Evolutionary conservation across 2,888 invertebrate genomes (phyloP).

Genomic region (Mimachlamys varia): DNA sequence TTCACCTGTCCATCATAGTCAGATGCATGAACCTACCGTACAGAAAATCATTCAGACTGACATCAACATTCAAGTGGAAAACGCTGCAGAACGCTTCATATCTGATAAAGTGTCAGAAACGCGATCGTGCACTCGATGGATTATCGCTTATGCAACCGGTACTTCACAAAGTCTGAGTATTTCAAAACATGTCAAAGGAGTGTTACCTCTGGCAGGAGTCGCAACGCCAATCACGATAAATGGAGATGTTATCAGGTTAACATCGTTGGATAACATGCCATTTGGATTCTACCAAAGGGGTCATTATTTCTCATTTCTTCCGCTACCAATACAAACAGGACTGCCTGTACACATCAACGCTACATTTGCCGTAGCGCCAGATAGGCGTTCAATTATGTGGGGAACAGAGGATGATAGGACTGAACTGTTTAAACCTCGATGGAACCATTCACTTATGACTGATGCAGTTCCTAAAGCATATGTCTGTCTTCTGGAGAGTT

Average conservation of each 20-base stretch:
- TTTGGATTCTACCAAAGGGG: conserved; percentile 62
- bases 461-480: conserved; percentile 57
- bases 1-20: neutral
- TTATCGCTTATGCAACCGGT: conserved; percentile 60
- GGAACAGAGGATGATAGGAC: conserved; percentile 70
- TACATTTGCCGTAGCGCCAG: conserved; percentile 73
- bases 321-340: conserved; percentile 69
- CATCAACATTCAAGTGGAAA: neutral
- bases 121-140: conserved; percentile 47
- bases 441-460: conserved; percentile 58
- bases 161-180: conserved; percentile 41
- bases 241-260: conserved; percentile 12
- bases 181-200: conserved; percentile 49
- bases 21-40: neutral
- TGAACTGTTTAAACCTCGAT: conserved; percentile 45
- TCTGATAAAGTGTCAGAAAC: neutral
- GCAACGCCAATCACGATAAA: conserved; percentile 47
- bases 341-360: conserved; percentile 77
- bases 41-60: neutral
- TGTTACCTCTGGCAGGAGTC: conserved; percentile 58
- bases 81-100: neutral
- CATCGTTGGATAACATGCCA: conserved; percentile 41
- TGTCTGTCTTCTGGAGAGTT: conserved; percentile 50
- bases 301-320: conserved; percentile 67
- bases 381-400: conserved; percentile 67